phyloP scores from a whole-genome alignment of 2,888 invertebrate species.

The Drosophila pegasa region DNA sequence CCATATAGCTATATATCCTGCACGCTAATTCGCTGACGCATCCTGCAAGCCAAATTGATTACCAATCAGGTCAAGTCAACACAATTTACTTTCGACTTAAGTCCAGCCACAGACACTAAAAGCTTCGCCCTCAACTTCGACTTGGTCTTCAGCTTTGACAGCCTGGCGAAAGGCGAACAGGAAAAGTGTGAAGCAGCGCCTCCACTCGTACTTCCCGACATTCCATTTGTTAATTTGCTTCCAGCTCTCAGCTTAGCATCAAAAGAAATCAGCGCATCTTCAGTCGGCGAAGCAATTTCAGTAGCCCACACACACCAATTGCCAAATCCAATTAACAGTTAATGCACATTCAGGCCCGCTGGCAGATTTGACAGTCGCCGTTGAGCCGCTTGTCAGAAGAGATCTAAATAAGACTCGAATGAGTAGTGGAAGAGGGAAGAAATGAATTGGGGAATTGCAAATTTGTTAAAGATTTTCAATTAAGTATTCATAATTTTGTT shows the following conservation, averaged over 20 bases:
- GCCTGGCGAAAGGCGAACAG: constrained; percentile 11
- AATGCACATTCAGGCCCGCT: neutral
- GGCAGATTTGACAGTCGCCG: constrained; percentile 3
- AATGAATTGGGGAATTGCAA: neutral
- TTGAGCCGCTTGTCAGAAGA: neutral
- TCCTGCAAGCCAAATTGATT: constrained; percentile 56
- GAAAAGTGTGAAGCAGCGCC: constrained; percentile 40
- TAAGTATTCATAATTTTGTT: neutral
- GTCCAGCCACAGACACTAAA: constrained; percentile 52
- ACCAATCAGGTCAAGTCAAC: constrained; percentile 70
- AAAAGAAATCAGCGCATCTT: constrained; percentile 19
- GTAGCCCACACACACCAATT: constrained; percentile 16
- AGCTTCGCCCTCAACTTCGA: constrained; percentile 50
- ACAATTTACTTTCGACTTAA: constrained; percentile 73
- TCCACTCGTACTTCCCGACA: constrained; percentile 4
- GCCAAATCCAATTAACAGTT: constrained; percentile 25
- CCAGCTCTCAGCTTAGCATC: constrained; percentile 1
- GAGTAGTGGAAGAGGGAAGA: neutral
- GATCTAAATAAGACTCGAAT: neutral
- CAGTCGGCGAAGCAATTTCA: constrained; percentile 12
- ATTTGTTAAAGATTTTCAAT: neutral
- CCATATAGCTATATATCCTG: constrained; percentile 1
- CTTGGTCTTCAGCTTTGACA: constrained; percentile 34
- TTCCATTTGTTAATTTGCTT: constrained; percentile 18
- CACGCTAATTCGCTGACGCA: constrained; percentile 54